Evolutionary conservation across 2,888 invertebrate species (phyloP).

Genomic region (Nomada ferruginata): DNA sequence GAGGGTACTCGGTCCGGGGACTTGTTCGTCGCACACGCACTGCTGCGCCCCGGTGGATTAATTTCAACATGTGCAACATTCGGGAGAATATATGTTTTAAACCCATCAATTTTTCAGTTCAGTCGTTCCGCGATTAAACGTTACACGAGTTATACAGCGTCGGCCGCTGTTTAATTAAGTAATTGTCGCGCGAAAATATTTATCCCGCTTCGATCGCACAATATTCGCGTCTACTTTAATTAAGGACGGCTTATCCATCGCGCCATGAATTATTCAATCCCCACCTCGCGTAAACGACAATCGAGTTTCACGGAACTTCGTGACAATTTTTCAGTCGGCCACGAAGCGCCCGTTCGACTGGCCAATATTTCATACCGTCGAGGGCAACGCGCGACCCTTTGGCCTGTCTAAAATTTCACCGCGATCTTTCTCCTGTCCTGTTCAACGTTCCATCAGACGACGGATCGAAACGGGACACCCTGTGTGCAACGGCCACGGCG

Average conservation of each 20-base stretch:
- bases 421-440: not conserved
- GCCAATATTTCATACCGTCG: not conserved
- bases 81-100: no score
- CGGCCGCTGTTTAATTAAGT: not conserved
- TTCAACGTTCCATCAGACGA: not conserved
- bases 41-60: not conserved
- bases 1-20: not conserved
- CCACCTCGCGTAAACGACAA: not conserved
- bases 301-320: constrained; percentile 24
- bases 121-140: not conserved
- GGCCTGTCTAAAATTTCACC: not conserved
- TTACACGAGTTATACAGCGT: not conserved
- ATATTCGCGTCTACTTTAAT: constrained; percentile 26
- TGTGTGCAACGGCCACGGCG: constrained; percentile 37
- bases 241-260: constrained; percentile 9
- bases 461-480: constrained; percentile 48
- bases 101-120: not conserved
- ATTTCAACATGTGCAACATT: not conserved
- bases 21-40: not conserved
- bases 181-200: constrained; percentile 13
- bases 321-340: constrained; percentile 19
- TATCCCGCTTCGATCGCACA: constrained; percentile 5
- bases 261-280: constrained; percentile 27
- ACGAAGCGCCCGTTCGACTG: constrained; percentile 12
- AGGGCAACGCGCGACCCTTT: not conserved